A percentile compares a stretch with the other conserved stretches of the same genome.
These are phyloP conservation scores for Psephotus haematonotus DNA, from an alignment of 2,113 vertebrate genomes.

Conservation along the genomic window DNA sequence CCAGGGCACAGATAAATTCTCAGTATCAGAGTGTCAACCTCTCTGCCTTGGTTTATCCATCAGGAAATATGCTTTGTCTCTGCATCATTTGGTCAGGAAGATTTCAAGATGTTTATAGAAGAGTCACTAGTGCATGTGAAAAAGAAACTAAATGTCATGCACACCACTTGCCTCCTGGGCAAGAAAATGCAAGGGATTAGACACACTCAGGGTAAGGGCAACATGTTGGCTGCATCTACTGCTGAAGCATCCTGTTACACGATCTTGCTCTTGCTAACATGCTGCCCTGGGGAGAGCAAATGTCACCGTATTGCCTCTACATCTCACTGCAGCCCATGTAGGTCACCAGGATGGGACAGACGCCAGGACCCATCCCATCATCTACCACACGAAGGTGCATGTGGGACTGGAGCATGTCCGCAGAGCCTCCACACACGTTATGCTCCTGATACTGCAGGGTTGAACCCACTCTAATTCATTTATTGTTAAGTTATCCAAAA, in stretches of 20 bases:
- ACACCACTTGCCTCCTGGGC: background rate
- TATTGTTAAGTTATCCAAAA: background rate
- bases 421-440: rapidly evolving
- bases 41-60: background rate
- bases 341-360: background rate
- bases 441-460: background rate
- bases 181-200: background rate
- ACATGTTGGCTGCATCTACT: rapidly evolving
- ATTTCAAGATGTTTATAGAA: background rate
- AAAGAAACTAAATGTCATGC: background rate
- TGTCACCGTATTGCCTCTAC: background rate
- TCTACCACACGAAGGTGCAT: rapidly evolving
- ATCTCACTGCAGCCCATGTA: background rate
- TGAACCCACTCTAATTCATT: background rate
- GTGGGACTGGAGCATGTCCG: rapidly evolving
- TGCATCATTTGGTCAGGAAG: background rate
- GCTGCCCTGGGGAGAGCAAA: background rate
- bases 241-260: background rate
- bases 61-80: background rate
- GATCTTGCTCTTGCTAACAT: background rate
- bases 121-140: background rate
- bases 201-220: rapidly evolving
- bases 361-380: rapidly evolving
- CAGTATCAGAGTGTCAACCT: background rate
- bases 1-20: background rate